Evolutionary conservation across 2,888 invertebrate genomes (phyloP).

Genomic region (Apotomis capreana): DNA sequence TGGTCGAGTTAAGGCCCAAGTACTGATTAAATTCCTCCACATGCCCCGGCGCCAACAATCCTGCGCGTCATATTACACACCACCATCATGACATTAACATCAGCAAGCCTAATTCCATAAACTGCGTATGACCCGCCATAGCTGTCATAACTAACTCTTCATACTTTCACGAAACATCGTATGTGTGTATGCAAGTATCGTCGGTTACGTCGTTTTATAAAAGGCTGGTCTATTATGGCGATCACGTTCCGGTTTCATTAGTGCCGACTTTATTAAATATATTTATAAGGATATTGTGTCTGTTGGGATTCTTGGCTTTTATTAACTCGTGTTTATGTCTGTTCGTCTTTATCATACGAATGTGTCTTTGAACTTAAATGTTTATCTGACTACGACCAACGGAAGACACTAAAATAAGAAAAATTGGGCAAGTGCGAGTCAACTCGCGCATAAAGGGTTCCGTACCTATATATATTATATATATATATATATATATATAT

Average conservation of each 20-base stretch:
- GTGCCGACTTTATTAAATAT: conserved; percentile 24
- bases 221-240: conserved; percentile 2
- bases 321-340: conserved; percentile 19
- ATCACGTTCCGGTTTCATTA: conserved; percentile 27
- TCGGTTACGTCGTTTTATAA: conserved; percentile 2
- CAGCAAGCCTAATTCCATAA: conserved; percentile 22
- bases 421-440: no score
- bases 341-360: background rate
- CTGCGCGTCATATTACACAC: conserved; percentile 3
- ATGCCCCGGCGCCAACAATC: conserved; percentile 16
- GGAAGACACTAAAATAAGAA: background rate
- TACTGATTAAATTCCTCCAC: background rate
- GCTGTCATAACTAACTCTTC: background rate
- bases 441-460: no score
- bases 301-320: conserved; percentile 6
- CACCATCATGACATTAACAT: background rate
- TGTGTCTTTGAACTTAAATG: background rate
- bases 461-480: no score
- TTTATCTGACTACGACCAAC: background rate
- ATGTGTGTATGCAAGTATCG: background rate
- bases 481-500: no score
- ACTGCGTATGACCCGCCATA: conserved; percentile 2
- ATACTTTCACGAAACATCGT: background rate
- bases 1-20: no score
- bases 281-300: conserved; percentile 24